Conservation (phyloP, 2,888 invertebrate genomes). For the Sphaeridia pumilis region DNA sequence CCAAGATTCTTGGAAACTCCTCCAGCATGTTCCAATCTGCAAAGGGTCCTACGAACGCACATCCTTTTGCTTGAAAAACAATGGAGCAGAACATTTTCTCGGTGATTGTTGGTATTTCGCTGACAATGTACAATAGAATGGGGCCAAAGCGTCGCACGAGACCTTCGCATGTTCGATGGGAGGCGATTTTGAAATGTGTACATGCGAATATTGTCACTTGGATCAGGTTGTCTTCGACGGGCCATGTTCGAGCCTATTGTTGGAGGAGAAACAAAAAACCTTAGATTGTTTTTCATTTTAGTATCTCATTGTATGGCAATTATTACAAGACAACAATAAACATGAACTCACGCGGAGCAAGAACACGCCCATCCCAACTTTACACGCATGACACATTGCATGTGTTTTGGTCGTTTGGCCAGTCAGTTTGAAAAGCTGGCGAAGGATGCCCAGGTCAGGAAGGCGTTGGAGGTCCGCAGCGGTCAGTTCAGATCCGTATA, state of each 20-base stretch:
- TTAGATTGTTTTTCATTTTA: background rate
- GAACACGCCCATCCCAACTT: conserved; percentile 33
- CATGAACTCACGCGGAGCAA: conserved; percentile 18
- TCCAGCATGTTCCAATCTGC: conserved; percentile 21
- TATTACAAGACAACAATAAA: background rate
- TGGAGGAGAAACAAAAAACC: background rate
- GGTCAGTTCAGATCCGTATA: too few species aligned
- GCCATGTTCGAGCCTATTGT: conserved; percentile 22
- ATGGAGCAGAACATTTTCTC: conserved; percentile 33
- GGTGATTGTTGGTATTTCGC: conserved; percentile 23
- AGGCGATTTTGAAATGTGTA: conserved; percentile 29
- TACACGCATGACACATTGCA: conserved; percentile 33
- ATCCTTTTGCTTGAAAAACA: conserved; percentile 28
- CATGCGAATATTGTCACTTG: conserved; percentile 31
- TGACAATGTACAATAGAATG: conserved; percentile 30
- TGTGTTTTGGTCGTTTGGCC: conserved; percentile 24
- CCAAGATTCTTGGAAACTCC: background rate
- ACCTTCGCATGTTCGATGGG: conserved; percentile 30
- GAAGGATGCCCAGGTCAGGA: conserved; percentile 29
- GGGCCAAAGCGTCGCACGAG: conserved; percentile 33
- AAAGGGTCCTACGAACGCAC: conserved; percentile 24
- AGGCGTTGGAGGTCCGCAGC: conserved; percentile 16
- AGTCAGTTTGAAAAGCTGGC: conserved; percentile 32
- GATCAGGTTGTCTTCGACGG: conserved; percentile 22
- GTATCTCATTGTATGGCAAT: background rate